phyloP scores from a whole-genome alignment of 2,888 invertebrate genomes.

The Scelioninae gen. 1 region DNA sequence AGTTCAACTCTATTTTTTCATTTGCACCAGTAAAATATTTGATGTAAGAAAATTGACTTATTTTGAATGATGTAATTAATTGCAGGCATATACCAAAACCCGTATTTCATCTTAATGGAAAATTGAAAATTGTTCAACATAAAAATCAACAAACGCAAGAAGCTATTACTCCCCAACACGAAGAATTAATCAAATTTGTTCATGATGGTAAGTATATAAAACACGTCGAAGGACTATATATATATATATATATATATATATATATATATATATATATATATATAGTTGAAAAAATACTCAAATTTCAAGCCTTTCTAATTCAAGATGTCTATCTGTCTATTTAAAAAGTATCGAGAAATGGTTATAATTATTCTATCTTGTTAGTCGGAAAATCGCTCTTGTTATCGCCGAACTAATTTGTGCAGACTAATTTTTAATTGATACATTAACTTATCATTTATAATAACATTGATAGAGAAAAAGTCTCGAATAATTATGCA shows the following conservation, averaged over 20 bases:
- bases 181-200: slow-evolving; percentile 94
- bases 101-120: slow-evolving; percentile 90
- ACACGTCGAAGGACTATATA: not conserved
- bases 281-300: too few relatives aligned
- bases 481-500: not conserved
- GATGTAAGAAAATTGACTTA: slow-evolving; percentile 3
- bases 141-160: slow-evolving; percentile 86
- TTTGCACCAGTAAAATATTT: not conserved
- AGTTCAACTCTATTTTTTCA: not conserved
- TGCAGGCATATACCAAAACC: slow-evolving; percentile 89
- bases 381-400: not conserved
- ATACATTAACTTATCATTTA: not conserved
- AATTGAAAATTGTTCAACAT: slow-evolving; percentile 87
- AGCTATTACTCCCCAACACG: slow-evolving; percentile 91
- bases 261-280: too few relatives aligned
- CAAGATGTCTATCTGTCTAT: not conserved
- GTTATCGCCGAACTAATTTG: slow-evolving; percentile 19
- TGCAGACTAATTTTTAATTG: slow-evolving; percentile 39
- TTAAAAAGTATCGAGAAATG: not conserved
- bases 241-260: slow-evolving; percentile 26
- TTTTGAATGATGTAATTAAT: not conserved
- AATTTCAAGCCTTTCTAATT: not conserved
- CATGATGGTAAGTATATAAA: slow-evolving; percentile 89
- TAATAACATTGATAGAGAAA: not conserved
- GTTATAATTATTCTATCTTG: not conserved